Conservation (phyloP, 2,888 invertebrate genomes). For the Brachypalpus laphriformis region DNA sequence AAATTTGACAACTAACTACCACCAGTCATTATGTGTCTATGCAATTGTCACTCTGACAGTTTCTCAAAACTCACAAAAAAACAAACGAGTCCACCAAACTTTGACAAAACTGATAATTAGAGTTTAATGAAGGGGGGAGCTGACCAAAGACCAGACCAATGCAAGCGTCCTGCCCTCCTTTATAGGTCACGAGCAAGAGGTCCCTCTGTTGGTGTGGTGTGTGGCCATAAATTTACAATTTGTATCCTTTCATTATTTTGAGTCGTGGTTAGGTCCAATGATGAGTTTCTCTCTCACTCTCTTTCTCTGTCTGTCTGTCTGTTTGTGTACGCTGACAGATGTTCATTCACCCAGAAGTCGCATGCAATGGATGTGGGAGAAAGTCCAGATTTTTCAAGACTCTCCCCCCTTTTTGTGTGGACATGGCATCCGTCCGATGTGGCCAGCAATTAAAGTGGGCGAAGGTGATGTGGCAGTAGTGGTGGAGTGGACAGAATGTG, state of each 20-base stretch:
- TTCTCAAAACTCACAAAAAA: slow-evolving; percentile 34
- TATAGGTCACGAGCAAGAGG: slow-evolving; percentile 59
- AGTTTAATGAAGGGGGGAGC: slow-evolving; percentile 27
- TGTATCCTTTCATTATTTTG: slow-evolving; percentile 61
- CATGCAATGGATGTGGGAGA: slow-evolving; percentile 71
- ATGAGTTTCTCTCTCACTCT: not conserved
- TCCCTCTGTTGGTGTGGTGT: slow-evolving; percentile 22
- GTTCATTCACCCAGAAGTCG: slow-evolving; percentile 62
- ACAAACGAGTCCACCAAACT: not conserved
- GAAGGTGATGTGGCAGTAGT: slow-evolving; percentile 41
- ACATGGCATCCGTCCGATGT: slow-evolving; percentile 28
- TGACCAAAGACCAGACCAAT: slow-evolving; percentile 2
- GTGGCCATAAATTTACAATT: slow-evolving; percentile 57
- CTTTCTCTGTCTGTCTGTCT: not conserved
- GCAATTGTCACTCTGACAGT: slow-evolving; percentile 66
- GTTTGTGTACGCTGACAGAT: slow-evolving; percentile 51
- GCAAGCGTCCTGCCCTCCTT: slow-evolving; percentile 45
- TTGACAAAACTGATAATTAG: slow-evolving; percentile 59
- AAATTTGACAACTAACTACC: slow-evolving; percentile 43
- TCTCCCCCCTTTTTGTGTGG: not conserved
- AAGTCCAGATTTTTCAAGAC: slow-evolving; percentile 61
- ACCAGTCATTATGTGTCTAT: not conserved
- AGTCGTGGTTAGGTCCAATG: slow-evolving; percentile 70
- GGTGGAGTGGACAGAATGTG: slow-evolving; percentile 50
- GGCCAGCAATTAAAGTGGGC: slow-evolving; percentile 64